Conservation (phyloP, 2,797 vertebrate genomes). For the Clarias fuscus region DNA sequence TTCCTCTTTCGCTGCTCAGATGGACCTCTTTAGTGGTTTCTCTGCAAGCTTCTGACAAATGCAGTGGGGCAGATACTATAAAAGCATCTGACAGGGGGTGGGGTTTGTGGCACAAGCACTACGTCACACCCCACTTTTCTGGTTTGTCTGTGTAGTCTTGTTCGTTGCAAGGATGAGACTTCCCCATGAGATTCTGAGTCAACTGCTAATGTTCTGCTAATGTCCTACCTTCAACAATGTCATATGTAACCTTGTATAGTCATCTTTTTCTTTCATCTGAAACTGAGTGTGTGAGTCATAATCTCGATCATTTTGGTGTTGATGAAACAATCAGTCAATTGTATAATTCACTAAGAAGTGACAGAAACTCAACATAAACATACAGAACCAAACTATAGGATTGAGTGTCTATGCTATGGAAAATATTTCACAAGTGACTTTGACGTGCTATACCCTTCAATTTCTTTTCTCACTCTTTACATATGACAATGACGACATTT, state of each 20-base stretch:
- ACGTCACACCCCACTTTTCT: conserved; percentile 37
- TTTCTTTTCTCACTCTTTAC: neutral
- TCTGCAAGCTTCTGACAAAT: conserved; percentile 20
- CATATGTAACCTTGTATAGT: conserved; percentile 14
- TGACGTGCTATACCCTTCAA: no score
- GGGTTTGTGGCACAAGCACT: conserved; percentile 40
- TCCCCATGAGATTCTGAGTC: conserved; percentile 30
- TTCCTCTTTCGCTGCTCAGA: conserved; percentile 27
- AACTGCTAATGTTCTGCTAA: conserved; percentile 6
- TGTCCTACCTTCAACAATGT: neutral
- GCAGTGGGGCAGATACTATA: conserved; percentile 37
- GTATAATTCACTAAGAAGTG: no score
- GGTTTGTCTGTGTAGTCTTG: conserved; percentile 43
- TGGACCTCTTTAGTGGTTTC: conserved; percentile 4
- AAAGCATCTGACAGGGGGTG: conserved; percentile 29
- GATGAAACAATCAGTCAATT: neutral
- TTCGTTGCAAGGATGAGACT: conserved; percentile 14
- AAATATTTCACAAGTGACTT: no score
- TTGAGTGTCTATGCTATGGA: neutral
- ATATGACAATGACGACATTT: neutral
- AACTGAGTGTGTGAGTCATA: neutral
- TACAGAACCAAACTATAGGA: neutral
- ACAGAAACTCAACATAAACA: neutral
- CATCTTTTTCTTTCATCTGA: conserved; percentile 22
- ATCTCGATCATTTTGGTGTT: neutral